Evolutionary conservation across 2,113 vertebrate species (phyloP).

Genomic region (Thinocorus orbignyianus): DNA sequence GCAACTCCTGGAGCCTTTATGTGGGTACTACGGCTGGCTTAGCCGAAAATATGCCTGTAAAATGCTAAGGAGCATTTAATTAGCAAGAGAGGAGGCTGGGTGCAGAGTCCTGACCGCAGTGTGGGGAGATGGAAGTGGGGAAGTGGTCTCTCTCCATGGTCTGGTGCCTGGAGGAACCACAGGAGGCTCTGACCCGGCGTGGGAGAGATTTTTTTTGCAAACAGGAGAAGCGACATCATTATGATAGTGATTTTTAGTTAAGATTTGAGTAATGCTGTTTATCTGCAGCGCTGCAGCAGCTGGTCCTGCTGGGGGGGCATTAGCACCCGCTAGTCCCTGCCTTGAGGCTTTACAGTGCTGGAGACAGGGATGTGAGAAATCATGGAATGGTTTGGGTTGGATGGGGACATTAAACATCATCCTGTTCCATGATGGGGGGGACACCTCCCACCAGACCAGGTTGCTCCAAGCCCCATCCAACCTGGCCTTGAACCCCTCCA

Average conservation of each 20-base stretch:
- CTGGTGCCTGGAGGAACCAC: rapidly evolving
- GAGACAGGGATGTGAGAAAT: not conserved
- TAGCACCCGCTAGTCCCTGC: not conserved
- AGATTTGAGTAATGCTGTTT: not conserved
- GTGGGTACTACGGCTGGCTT: not conserved
- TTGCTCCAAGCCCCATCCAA: too few relatives aligned
- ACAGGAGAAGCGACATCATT: not conserved
- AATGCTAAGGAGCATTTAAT: not conserved
- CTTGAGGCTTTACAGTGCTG: rapidly evolving
- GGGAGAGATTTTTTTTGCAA: not conserved
- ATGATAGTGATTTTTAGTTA: not conserved
- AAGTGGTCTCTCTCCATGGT: not conserved
- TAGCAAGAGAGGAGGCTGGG: not conserved
- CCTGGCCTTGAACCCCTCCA: too few relatives aligned
- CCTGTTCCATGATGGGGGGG: too few relatives aligned
- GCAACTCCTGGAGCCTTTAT: not conserved
- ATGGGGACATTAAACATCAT: too few relatives aligned
- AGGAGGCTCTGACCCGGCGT: not conserved
- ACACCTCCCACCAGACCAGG: too few relatives aligned
- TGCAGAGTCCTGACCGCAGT: rapidly evolving
- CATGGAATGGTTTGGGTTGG: too few relatives aligned
- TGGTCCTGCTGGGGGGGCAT: not conserved
- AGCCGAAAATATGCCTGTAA: not conserved
- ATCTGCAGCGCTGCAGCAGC: not conserved
- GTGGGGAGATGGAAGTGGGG: not conserved